These are phyloP conservation scores for Anhinga anhinga DNA, from an alignment of 2,113 vertebrate species.

Conservation along the genomic window DNA sequence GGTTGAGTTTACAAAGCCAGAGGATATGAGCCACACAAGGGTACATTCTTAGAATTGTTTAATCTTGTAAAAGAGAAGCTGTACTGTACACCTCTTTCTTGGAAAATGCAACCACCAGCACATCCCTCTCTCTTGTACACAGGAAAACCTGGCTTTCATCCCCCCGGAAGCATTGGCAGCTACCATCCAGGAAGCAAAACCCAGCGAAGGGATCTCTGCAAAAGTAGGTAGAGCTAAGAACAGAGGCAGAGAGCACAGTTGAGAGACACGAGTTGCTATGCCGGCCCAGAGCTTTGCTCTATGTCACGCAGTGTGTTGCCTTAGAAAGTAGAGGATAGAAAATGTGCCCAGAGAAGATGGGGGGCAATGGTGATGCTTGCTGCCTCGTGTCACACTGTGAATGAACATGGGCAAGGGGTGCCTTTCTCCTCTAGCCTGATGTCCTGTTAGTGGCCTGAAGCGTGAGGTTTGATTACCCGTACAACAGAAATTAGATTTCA, in stretches of 20 bases:
- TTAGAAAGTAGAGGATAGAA: background rate
- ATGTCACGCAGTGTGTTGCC: accelerated
- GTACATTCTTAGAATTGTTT: constrained; percentile 69
- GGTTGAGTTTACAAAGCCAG: constrained; percentile 40
- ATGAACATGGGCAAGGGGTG: background rate
- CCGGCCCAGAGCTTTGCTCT: background rate
- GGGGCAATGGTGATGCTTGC: background rate
- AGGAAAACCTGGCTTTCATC: constrained; percentile 26
- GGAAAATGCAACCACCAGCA: constrained; percentile 56
- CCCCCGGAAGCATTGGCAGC: constrained; percentile 28
- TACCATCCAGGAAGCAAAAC: constrained; percentile 23
- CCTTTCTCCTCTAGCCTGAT: background rate
- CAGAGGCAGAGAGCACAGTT: background rate
- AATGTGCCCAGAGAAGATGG: background rate
- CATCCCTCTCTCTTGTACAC: background rate
- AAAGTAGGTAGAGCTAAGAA: constrained; percentile 11
- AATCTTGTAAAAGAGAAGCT: constrained; percentile 47
- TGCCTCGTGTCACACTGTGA: background rate
- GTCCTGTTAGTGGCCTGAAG: background rate
- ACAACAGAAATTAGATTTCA: constrained; percentile 5
- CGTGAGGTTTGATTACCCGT: background rate
- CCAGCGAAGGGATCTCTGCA: background rate
- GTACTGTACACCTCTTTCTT: constrained; percentile 62
- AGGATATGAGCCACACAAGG: constrained; percentile 37
- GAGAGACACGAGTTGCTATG: background rate